Evolutionary conservation across 2,113 vertebrate genomes (phyloP).

Genomic region (Lasiurus borealis): DNA sequence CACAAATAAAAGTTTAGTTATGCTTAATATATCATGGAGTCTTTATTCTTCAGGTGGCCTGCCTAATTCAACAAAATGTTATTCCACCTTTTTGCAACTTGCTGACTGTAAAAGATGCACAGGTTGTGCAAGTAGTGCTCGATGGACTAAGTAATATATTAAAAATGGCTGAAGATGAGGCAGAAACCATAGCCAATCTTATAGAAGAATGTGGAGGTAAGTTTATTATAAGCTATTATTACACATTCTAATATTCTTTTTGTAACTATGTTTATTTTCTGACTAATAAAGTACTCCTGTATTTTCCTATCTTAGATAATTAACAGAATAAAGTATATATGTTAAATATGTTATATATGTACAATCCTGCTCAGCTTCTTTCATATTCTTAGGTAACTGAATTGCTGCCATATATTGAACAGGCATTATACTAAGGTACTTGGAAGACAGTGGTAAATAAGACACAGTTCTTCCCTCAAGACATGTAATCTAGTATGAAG

Average conservation of each 20-base stretch:
- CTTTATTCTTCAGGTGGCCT: conserved; percentile 92
- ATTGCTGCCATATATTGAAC: conserved; percentile 41
- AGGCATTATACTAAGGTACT: conserved; percentile 43
- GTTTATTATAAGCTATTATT: conserved; percentile 33
- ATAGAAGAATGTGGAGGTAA: conserved; percentile 99
- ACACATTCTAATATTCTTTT: conserved; percentile 23
- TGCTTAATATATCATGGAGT: conserved; percentile 6
- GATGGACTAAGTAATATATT: conserved; percentile 99
- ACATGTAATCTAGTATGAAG: conserved; percentile 52
- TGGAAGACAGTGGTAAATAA: conserved; percentile 49
- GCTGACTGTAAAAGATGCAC: conserved; percentile 98
- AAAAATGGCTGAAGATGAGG: conserved; percentile 99
- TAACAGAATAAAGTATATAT: conserved; percentile 55
- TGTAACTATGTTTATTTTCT: conserved; percentile 57
- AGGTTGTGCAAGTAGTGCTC: conserved; percentile 98
- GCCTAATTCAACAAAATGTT: conserved; percentile 98
- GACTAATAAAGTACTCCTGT: background rate
- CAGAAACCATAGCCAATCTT: conserved; percentile 98
- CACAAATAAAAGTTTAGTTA: background rate
- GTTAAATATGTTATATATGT: background rate
- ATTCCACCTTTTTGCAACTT: conserved; percentile 99
- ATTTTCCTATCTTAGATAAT: conserved; percentile 53
- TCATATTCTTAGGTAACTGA: conserved; percentile 56
- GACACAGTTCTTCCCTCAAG: conserved; percentile 46
- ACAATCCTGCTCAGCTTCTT: conserved; percentile 44